Conservation (phyloP, 2,113 vertebrate species). For the Accipiter virgatus region DNA sequence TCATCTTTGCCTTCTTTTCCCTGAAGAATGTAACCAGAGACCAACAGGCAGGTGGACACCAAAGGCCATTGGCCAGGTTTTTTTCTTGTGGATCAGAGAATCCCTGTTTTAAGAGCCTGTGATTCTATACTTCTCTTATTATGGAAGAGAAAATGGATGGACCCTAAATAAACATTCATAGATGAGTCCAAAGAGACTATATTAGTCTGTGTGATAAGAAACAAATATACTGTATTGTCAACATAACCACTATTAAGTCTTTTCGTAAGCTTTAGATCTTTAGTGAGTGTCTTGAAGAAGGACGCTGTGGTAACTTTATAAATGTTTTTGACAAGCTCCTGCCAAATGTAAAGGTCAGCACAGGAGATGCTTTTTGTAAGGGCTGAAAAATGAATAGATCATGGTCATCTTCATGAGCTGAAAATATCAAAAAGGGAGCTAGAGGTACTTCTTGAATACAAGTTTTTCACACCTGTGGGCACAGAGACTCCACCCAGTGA, state of each 20-base stretch:
- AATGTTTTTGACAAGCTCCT: neutral
- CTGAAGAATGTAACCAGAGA: neutral
- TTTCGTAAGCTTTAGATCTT: neutral
- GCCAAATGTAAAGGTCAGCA: neutral
- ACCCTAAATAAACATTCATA: neutral
- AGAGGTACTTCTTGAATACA: neutral
- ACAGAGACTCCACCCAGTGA: neutral
- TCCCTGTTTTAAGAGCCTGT: neutral
- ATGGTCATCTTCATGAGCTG: neutral
- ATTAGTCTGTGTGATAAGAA: neutral
- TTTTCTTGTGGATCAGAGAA: neutral
- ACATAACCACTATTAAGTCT: neutral
- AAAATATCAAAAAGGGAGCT: neutral
- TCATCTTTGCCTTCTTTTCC: neutral
- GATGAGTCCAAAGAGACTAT: neutral
- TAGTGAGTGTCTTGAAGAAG: neutral
- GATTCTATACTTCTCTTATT: neutral
- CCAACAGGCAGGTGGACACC: neutral
- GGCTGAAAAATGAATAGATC: neutral
- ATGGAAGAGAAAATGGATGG: neutral
- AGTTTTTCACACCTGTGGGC: neutral
- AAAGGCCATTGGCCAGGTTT: neutral
- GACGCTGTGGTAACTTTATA: neutral
- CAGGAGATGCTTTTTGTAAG: neutral
- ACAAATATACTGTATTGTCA: neutral